These are phyloP conservation scores for Stegodyphus dumicola DNA, from an alignment of 1,140 invertebrate genomes.

Conservation along the genomic window DNA sequence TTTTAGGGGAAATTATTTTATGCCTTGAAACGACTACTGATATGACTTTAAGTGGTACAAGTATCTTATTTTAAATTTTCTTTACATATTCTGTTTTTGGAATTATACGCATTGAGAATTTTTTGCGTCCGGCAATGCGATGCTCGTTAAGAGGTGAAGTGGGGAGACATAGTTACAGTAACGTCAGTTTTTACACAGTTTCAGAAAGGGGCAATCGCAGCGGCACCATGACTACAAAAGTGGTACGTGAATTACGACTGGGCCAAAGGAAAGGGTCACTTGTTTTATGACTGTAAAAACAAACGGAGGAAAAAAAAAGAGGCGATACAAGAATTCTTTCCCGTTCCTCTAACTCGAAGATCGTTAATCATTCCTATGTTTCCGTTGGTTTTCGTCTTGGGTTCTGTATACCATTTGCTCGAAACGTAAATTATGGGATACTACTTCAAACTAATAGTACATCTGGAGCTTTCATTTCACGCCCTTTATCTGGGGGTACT, in stretches of 20 bases:
- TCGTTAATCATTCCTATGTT: slow-evolving; percentile 51
- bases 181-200: not conserved
- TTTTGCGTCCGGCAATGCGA: no score
- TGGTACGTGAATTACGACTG: slow-evolving; percentile 44
- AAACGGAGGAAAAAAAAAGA: slow-evolving; percentile 35
- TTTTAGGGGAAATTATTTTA: no score
- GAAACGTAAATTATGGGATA: not conserved
- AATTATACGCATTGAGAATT: no score
- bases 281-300: slow-evolving; percentile 60
- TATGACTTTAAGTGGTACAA: no score
- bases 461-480: no score
- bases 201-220: slow-evolving; percentile 1
- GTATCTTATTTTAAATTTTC: no score
- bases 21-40: no score
- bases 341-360: not conserved
- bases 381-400: slow-evolving; percentile 5
- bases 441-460: no score
- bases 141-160: no score
- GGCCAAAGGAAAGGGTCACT: slow-evolving; percentile 57
- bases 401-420: not conserved
- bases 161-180: no score
- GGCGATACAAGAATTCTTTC: slow-evolving; percentile 4
- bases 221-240: slow-evolving; percentile 41
- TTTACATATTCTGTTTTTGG: no score
- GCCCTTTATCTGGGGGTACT: no score